Base-by-base conservation (phyloP, 2,888 invertebrate genomes). In the Cosmopolites sordidus region DNA sequence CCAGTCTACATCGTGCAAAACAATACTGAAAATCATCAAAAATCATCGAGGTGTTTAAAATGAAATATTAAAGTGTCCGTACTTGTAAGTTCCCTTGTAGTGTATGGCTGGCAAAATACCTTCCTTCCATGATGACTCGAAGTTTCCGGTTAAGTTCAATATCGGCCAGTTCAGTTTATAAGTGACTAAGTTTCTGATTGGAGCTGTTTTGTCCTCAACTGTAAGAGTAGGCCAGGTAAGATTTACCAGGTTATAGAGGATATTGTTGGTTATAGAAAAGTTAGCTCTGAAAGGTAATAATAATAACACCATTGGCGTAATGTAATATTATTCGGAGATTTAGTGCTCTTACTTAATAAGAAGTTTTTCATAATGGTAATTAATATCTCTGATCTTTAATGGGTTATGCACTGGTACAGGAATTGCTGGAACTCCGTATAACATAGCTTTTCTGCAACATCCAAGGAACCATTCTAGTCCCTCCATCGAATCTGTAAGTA, bases 151-250 rank as follows among this genome's bases (percentile, higher is more conserved):
- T 1, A 50, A 29, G 12, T 44, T 50, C 14, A 50, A 12, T 27
- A 14, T 27, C 2, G 43, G 44, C 50, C 50, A 50, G 50, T 44
- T 38, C 14, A 50, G 5, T n/a, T 50, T 29, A 12, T 50, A 50
- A 14, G 12, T 17, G 17, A 16, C 16, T 4, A 12, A 5, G 8
- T 27, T 29, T 6, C 39, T 12, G 11, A 27, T 39, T 1, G 50
- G 50, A 17, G 43, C 39, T 9, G 6, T 8, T 16, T 39, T 43
- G n/a, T 9, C 15, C 1, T n/a, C 29, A 4, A 29, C 39, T 2
- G 22, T 22, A 22, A 9, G 43, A 4, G 4, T 15, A 17, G 44
- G 33, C 1, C 43, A 27, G n/a, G 17, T 44, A 16, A 22, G 43
- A 14, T 50, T 16, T 3, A 44, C 1, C 27, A 50, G 12, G 18